These are phyloP conservation scores for Zapus hudsonius DNA, from an alignment of 2,113 vertebrate species.

Conservation along the genomic window DNA sequence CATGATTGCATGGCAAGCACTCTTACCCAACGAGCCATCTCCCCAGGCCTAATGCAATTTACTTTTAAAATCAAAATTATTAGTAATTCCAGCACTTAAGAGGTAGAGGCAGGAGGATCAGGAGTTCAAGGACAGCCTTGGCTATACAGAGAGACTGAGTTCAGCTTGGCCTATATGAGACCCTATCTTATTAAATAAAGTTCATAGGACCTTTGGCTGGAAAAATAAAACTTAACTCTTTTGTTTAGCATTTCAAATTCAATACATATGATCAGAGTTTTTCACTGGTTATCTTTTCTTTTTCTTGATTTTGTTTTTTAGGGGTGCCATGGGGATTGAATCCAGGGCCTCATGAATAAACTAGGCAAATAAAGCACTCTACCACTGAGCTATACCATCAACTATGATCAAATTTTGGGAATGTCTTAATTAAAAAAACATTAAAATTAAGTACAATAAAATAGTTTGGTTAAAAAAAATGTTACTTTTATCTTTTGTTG, in stretches of 20 bases:
- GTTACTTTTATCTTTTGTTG: slow-evolving; percentile 31
- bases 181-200: neutral
- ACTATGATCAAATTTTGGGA: neutral
- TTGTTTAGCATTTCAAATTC: slow-evolving; percentile 42
- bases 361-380: neutral
- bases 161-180: neutral
- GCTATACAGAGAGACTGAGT: neutral
- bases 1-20: too few species aligned
- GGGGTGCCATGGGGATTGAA: neutral
- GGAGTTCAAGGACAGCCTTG: neutral
- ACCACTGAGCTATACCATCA: neutral
- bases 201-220: neutral
- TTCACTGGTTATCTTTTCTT: neutral
- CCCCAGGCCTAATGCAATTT: neutral
- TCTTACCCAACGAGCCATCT: too few species aligned
- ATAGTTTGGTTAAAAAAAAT: slow-evolving; percentile 38
- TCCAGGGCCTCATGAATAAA: neutral
- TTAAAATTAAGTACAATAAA: slow-evolving; percentile 16
- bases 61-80: neutral
- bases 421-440: slow-evolving; percentile 1
- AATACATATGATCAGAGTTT: slow-evolving; percentile 42
- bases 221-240: slow-evolving; percentile 43
- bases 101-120: neutral
- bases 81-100: neutral
- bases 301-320: too few species aligned